Evolutionary conservation across 1,140 invertebrate genomes (phyloP).

Genomic region (Bactericera cockerelli): DNA sequence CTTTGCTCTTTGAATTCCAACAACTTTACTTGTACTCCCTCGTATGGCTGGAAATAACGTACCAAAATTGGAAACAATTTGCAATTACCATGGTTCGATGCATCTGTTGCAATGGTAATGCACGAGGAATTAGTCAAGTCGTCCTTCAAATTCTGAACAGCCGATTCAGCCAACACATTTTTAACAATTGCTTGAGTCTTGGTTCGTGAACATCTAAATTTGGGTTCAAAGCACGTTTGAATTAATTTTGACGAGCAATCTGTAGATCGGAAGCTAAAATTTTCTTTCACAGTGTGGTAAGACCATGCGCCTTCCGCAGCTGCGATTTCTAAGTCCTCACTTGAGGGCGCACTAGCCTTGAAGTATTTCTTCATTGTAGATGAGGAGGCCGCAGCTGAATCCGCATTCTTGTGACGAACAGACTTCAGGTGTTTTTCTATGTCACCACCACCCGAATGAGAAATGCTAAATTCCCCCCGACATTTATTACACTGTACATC

Average conservation of each 20-base stretch:
- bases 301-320: slow-evolving; percentile 20
- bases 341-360: too few species aligned
- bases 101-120: slow-evolving; percentile 19
- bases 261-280: slow-evolving; percentile 21
- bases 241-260: slow-evolving; percentile 21
- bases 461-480: slow-evolving; percentile 1
- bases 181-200: slow-evolving; percentile 22
- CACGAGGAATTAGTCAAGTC: slow-evolving; percentile 18
- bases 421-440: slow-evolving; percentile 10
- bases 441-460: slow-evolving; percentile 1
- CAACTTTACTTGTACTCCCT: slow-evolving; percentile 20
- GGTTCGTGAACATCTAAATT: slow-evolving; percentile 15
- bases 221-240: slow-evolving; percentile 18
- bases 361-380: slow-evolving; percentile 1
- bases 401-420: slow-evolving; percentile 1
- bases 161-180: slow-evolving; percentile 16
- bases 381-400: slow-evolving; percentile 3
- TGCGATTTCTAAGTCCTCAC: slow-evolving; percentile 10
- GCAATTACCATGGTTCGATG: slow-evolving; percentile 20
- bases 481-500: slow-evolving; percentile 7
- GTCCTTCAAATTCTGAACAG: slow-evolving; percentile 14
- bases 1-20: slow-evolving; percentile 21
- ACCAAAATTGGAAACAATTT: slow-evolving; percentile 22
- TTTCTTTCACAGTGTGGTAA: slow-evolving; percentile 22
- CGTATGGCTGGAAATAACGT: slow-evolving; percentile 20